Conservation (phyloP, 2,888 invertebrate genomes). For the Lithophane ornitopus region DNA sequence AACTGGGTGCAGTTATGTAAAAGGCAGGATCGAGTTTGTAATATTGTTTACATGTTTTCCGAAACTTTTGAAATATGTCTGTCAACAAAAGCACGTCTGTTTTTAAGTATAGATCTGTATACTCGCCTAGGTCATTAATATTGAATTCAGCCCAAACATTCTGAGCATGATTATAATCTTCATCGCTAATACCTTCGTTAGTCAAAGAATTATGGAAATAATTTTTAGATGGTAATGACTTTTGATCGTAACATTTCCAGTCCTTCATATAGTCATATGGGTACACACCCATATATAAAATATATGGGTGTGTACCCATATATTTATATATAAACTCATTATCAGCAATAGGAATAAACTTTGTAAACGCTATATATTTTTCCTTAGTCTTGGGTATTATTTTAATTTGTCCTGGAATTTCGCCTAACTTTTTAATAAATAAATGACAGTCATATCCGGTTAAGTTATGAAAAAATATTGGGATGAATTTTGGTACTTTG, state of each 20-base stretch:
- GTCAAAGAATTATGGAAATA: too few species aligned
- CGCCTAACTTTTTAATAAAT: too few species aligned
- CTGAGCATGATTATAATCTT: too few species aligned
- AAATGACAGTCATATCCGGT: too few species aligned
- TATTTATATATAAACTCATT: neutral
- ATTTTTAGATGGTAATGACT: neutral
- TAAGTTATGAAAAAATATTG: too few species aligned
- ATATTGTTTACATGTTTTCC: neutral
- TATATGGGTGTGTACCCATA: too few species aligned
- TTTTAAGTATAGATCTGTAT: neutral
- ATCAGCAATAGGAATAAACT: neutral
- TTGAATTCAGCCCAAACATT: too few species aligned
- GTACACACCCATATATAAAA: too few species aligned
- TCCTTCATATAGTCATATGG: neutral
- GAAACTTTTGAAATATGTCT: neutral
- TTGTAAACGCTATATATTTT: neutral
- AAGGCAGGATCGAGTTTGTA: neutral
- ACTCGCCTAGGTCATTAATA: neutral
- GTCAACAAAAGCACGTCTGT: neutral
- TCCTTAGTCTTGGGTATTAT: neutral
- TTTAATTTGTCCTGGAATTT: too few species aligned
- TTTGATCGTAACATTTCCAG: neutral
- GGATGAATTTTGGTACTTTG: too few species aligned
- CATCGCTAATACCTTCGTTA: too few species aligned
- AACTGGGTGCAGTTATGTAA: neutral